Percentiles rank a stretch among this genome's conserved stretches.
Conservation (phyloP, 2,797 vertebrate species). For the Gambusia yucatana region DNA sequence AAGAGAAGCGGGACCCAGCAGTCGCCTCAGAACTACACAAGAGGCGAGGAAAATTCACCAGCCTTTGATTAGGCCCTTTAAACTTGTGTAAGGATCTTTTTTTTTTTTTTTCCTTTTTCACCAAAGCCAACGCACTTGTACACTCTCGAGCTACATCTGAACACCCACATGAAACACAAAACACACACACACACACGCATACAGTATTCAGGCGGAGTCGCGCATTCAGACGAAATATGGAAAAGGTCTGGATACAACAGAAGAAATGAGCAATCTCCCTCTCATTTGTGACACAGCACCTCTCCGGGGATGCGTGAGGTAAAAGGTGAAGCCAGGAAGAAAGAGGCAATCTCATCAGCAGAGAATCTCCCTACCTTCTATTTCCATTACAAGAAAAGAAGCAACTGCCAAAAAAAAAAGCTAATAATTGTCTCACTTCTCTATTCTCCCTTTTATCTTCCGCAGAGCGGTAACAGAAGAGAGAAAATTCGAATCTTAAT, state of each 20-base stretch:
- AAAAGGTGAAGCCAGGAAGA: constrained; percentile 54
- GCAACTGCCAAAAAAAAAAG: constrained; percentile 14
- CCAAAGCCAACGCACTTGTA: constrained; percentile 44
- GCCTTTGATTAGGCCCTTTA: constrained; percentile 73
- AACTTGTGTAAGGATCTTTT: constrained; percentile 47
- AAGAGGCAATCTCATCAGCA: constrained; percentile 60
- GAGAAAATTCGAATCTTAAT: constrained; percentile 56
- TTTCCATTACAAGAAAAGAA: constrained; percentile 49
- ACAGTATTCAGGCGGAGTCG: background rate
- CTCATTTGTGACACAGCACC: constrained; percentile 52
- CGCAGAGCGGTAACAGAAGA: constrained; percentile 43
- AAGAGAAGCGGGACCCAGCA: constrained; percentile 38
- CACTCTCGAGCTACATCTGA: constrained; percentile 43
- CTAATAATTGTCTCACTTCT: constrained; percentile 60
- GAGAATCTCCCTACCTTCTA: constrained; percentile 56
- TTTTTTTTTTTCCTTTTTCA: constrained; percentile 4
- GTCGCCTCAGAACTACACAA: constrained; percentile 56
- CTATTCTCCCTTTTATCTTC: constrained; percentile 45
- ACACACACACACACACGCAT: background rate
- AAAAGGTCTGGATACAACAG: constrained; percentile 22
- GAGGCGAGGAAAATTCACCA: constrained; percentile 58
- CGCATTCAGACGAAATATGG: constrained; percentile 1
- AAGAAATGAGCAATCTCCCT: constrained; percentile 47
- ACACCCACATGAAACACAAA: constrained; percentile 32
- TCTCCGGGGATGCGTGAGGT: constrained; percentile 29